These are phyloP conservation scores for Myoxocephalus aenaeus DNA, from an alignment of 2,797 vertebrate genomes.

Conservation along the genomic window DNA sequence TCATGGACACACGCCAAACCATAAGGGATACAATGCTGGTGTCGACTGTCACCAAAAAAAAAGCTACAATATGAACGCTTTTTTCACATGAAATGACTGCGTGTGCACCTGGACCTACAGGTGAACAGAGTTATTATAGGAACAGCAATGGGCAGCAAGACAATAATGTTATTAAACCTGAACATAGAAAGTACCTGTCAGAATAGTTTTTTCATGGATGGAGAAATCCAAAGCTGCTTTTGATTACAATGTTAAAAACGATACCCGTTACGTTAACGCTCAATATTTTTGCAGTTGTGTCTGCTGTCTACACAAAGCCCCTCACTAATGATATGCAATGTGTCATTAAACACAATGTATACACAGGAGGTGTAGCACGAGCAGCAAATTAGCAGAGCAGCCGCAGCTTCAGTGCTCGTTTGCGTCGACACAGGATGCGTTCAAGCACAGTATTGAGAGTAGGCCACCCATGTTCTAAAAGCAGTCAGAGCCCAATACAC, in stretches of 20 bases:
- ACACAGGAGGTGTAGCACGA: too few relatives aligned
- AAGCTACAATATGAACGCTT: conserved; percentile 11
- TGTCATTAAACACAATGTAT: neutral
- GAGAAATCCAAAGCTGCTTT: neutral
- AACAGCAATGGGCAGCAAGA: neutral
- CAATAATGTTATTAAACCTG: neutral
- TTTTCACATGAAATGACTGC: neutral
- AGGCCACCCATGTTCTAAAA: neutral
- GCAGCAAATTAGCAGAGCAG: neutral
- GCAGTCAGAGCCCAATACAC: neutral
- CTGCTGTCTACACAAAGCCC: neutral
- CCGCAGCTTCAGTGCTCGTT: neutral
- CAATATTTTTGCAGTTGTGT: neutral
- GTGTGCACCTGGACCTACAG: conserved; percentile 29
- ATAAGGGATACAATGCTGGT: conserved; percentile 70
- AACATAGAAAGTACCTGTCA: neutral
- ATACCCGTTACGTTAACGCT: neutral
- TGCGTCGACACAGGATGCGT: neutral
- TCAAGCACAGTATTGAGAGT: too few relatives aligned
- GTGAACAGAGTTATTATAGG: neutral
- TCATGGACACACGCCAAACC: conserved; percentile 76
- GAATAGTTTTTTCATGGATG: neutral
- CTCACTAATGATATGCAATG: neutral
- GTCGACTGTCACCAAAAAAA: conserved; percentile 64
- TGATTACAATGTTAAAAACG: neutral